Evolutionary conservation across 2,113 vertebrate species (phyloP).

Genomic region (Hymenochirus boettgeri): DNA sequence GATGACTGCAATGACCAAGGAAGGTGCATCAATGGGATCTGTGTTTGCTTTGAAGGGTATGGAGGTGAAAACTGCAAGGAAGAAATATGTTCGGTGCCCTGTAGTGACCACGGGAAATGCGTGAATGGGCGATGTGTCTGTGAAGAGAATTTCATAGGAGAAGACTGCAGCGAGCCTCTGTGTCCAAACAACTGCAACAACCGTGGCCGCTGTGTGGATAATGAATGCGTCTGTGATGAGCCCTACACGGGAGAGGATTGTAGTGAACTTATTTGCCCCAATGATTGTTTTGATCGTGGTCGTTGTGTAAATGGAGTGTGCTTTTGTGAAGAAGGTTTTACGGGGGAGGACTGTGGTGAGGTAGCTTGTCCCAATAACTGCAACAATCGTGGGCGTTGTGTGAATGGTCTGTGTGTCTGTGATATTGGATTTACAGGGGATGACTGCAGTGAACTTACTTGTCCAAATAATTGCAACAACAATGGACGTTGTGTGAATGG

Average conservation of each 20-base stretch:
- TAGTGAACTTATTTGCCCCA: conserved; percentile 88
- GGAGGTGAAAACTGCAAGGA: conserved; percentile 72
- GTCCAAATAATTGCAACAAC: conserved; percentile 75
- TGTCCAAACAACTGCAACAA: conserved; percentile 86
- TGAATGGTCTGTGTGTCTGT: conserved; percentile 81
- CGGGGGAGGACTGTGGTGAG: conserved; percentile 82
- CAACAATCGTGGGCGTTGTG: conserved; percentile 69
- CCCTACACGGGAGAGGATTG: conserved; percentile 92
- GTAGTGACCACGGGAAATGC: conserved; percentile 76
- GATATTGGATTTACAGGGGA: conserved; percentile 74
- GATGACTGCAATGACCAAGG: conserved; percentile 92
- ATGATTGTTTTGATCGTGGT: conserved; percentile 92
- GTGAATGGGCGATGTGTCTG: conserved; percentile 79
- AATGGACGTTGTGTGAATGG: conserved; percentile 78
- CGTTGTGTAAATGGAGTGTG: conserved; percentile 90
- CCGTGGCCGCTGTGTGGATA: conserved; percentile 81
- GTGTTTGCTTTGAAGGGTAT: conserved; percentile 87
- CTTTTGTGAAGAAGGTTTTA: conserved; percentile 81
- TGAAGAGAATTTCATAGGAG: conserved; percentile 73
- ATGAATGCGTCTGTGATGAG: conserved; percentile 80
- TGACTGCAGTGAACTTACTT: conserved; percentile 77
- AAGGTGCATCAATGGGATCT: conserved; percentile 78
- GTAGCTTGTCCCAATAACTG: conserved; percentile 79
- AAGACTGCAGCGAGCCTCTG: conserved; percentile 77
- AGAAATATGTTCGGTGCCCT: conserved; percentile 78